Base-by-base conservation (phyloP, 2,797 vertebrate genomes). In the Jordanella pulchra region DNA sequence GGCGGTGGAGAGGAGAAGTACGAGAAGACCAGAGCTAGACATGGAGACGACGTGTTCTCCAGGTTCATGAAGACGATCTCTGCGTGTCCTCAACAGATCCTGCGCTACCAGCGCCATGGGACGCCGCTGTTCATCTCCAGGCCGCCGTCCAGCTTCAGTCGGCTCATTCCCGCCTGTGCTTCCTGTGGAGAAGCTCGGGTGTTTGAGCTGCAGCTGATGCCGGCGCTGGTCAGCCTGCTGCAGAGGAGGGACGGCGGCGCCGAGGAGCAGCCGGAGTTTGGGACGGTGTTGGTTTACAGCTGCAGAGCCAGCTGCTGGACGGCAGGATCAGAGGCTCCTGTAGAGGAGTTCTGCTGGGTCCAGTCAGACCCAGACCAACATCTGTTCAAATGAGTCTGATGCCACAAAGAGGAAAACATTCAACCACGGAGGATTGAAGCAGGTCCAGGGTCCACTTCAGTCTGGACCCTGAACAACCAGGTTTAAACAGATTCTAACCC, bases 201-300 rank as follows among this genome's bases (percentile, higher is more conserved):
- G 0, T 98, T 97, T 78, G 97, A 99, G 81, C 94, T 98, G 77
- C 97, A 99, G 80, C 94, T 99, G 25, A 98, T 99, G 97, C 97
- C 97, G 1, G 93, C 95, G 0, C 80, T 98, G 86, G 95, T 98
- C 85, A 95, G 93, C 78, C 91, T 96, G 87, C 95, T 99, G 50
- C 90, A 25, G 69, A 89, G 85, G 64, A 44, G 9, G n/a, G 71
- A 83, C 3, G 51, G 80, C 76, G 84, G 91, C 1, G 50, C 48
- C 78, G 95, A 86, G 78, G 48, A 84, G 25, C 89, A 89, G 66
- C 90, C 97, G 87, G 97, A 99, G 82, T 99, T 99, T 61, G 97
- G 97, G 76, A 97, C 97, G 0, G 90, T 92, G 79, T 35, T 98
- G 50, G 88, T 98, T 63, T 99, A 95, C 35, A 97, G 96, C 0